These are phyloP conservation scores for Salvelinus namaycush DNA, from an alignment of 2,113 vertebrate genomes.

Conservation along the genomic window DNA sequence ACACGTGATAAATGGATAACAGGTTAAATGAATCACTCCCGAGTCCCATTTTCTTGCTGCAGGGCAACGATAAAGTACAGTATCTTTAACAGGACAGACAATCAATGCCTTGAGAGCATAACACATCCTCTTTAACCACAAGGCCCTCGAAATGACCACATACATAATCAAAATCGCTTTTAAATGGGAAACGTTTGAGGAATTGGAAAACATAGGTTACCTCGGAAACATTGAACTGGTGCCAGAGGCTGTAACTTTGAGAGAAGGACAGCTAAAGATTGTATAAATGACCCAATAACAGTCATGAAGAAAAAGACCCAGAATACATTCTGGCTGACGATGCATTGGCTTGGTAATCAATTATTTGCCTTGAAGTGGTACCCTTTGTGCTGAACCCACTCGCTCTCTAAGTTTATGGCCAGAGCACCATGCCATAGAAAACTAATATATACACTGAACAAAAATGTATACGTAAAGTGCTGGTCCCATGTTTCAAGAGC, in stretches of 20 bases:
- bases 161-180: constrained; percentile 18
- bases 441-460: too few species aligned
- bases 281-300: constrained; percentile 10
- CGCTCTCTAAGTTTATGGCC: background rate
- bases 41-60: background rate
- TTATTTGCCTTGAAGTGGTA: background rate
- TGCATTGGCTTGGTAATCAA: background rate
- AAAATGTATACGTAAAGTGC: too few species aligned
- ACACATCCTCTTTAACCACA: constrained; percentile 5
- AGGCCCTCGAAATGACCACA: background rate
- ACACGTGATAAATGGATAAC: background rate
- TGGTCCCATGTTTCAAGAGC: too few species aligned
- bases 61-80: background rate
- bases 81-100: background rate
- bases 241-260: constrained; percentile 1
- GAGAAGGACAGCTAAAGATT: background rate
- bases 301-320: constrained; percentile 8
- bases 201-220: background rate
- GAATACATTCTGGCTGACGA: background rate
- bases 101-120: background rate
- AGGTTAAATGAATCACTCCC: background rate
- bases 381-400: background rate
- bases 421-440: background rate
- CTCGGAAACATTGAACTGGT: background rate
- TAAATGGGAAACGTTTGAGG: background rate